These are phyloP conservation scores for Hyperoplus lanceolatus DNA, from an alignment of 2,797 vertebrate species.

Conservation along the genomic window DNA sequence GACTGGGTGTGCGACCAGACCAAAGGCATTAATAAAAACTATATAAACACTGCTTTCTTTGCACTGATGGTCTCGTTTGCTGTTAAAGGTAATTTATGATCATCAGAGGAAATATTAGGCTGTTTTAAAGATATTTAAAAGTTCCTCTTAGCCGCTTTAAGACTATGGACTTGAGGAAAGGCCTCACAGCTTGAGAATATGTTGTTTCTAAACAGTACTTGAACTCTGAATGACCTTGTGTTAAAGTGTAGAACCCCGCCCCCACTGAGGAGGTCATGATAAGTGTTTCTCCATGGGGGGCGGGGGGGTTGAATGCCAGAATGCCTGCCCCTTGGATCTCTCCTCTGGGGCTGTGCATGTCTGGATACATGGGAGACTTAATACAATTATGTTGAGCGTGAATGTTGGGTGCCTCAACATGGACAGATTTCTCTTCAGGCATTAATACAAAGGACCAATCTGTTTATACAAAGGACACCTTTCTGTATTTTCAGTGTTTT, in stretches of 20 bases:
- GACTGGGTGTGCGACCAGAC: no score
- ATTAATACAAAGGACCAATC: no score
- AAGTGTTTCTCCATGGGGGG: slow-evolving; percentile 31
- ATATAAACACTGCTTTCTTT: no score
- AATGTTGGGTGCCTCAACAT: no score
- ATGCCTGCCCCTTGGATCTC: slow-evolving; percentile 27
- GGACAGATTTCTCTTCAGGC: no score
- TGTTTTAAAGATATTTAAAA: no score
- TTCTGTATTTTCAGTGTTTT: neutral
- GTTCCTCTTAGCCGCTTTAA: neutral
- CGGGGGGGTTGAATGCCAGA: slow-evolving; percentile 5
- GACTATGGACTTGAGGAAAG: neutral
- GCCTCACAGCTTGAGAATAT: slow-evolving; percentile 4
- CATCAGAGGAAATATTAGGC: no score
- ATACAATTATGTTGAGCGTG: neutral
- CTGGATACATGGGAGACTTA: slow-evolving; percentile 17
- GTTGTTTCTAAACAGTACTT: slow-evolving; percentile 35
- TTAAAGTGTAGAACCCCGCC: neutral
- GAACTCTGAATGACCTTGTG: slow-evolving; percentile 56
- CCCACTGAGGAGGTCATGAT: slow-evolving; percentile 32
- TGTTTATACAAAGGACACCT: neutral
- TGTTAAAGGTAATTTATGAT: no score
- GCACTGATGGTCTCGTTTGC: no score
- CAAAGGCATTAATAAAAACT: no score
- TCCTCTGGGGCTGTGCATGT: slow-evolving; percentile 21